Evolutionary conservation across 2,113 vertebrate genomes (phyloP).

Genomic region (Pteruthius melanotis): DNA sequence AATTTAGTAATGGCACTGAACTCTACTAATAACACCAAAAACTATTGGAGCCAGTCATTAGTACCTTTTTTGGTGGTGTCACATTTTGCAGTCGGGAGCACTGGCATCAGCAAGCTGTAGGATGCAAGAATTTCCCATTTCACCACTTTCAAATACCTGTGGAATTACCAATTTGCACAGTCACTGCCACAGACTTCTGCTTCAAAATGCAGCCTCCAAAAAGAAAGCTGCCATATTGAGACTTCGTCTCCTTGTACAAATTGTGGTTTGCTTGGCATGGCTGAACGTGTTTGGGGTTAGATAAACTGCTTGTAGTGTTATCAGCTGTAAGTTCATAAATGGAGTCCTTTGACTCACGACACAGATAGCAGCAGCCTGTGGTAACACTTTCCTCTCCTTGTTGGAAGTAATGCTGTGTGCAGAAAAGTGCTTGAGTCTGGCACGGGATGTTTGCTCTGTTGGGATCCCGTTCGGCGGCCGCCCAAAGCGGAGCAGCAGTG

Average conservation of each 20-base stretch:
- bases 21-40: neutral
- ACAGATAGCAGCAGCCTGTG: neutral
- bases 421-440: neutral
- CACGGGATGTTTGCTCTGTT: fast-evolving
- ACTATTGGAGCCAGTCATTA: neutral
- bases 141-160: neutral
- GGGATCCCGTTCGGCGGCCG: neutral
- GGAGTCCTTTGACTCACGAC: neutral
- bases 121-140: neutral
- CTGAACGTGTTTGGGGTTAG: neutral
- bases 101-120: neutral
- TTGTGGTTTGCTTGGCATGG: neutral
- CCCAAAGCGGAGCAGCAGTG: neutral
- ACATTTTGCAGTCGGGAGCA: neutral
- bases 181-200: neutral
- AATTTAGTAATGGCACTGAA: neutral
- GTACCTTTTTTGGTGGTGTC: neutral
- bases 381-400: neutral
- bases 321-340: neutral
- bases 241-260: neutral
- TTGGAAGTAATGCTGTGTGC: neutral
- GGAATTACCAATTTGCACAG: neutral
- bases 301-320: neutral
- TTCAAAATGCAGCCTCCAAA: neutral
- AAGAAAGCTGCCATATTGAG: neutral